Percentiles rank a stretch among this genome's conserved stretches.
Conservation (phyloP, 2,797 vertebrate species). For the Fringilla coelebs region DNA sequence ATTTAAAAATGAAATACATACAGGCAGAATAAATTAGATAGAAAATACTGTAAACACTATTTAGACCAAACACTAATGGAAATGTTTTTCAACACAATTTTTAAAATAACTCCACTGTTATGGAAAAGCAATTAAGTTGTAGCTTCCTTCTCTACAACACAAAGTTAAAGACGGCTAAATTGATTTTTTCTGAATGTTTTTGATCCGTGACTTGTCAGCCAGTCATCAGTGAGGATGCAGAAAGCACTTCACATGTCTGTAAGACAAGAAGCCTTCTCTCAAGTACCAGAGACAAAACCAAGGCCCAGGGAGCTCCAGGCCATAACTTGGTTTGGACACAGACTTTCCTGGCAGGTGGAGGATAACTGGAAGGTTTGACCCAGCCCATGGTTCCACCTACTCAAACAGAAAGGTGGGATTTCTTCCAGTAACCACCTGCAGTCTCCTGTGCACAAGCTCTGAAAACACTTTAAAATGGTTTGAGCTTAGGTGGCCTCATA, state of each 20-base stretch:
- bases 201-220: background rate
- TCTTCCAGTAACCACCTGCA: background rate
- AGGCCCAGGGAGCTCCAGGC: background rate
- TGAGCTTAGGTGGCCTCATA: background rate
- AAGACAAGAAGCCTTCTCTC: background rate
- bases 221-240: background rate
- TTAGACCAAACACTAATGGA: constrained; percentile 14
- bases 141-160: background rate
- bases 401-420: background rate
- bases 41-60: background rate
- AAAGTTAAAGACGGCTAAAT: background rate
- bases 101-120: background rate
- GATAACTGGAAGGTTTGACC: background rate
- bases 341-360: background rate
- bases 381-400: background rate
- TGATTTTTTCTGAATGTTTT: background rate
- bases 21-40: background rate
- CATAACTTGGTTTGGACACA: accelerated
- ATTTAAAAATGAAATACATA: constrained; percentile 8
- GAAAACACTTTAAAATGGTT: background rate
- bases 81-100: background rate
- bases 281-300: background rate
- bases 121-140: background rate
- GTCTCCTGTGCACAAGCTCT: background rate
- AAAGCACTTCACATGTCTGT: background rate